Evolutionary conservation across 2,113 vertebrate genomes (phyloP).

Genomic region (Geococcyx californianus): DNA sequence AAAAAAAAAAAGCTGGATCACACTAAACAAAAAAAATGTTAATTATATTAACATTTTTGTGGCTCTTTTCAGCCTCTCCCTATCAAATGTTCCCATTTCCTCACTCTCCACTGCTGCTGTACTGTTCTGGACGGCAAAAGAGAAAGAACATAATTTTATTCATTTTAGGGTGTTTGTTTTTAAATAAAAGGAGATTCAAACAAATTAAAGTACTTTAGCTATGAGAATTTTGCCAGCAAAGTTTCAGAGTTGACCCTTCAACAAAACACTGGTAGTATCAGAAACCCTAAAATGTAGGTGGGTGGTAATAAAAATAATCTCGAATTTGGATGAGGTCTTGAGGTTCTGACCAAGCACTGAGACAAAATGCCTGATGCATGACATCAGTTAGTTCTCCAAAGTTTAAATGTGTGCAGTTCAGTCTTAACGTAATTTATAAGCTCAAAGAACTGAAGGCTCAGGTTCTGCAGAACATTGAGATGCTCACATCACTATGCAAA

Average conservation of each 20-base stretch:
- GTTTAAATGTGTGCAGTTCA: background rate
- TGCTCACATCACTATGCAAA: background rate
- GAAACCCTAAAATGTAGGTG: background rate
- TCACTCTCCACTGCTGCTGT: background rate
- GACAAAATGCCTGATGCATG: background rate
- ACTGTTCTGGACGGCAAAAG: background rate
- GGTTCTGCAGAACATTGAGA: background rate
- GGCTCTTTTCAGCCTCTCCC: background rate
- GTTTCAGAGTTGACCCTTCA: background rate
- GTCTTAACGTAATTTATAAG: background rate
- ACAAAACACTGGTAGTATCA: background rate
- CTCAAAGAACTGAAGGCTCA: background rate
- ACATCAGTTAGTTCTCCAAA: background rate
- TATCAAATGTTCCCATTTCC: background rate
- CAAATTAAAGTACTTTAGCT: background rate
- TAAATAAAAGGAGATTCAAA: background rate
- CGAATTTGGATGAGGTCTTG: background rate
- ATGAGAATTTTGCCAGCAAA: background rate
- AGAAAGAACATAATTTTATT: background rate
- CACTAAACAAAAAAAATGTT: background rate
- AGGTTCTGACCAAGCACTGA: background rate
- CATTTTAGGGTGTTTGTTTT: background rate
- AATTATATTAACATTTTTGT: background rate
- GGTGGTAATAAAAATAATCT: background rate
- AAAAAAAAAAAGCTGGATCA: background rate